A percentile compares a stretch with the other conserved stretches of the same genome.
Conservation (phyloP, 2,888 invertebrate species). For the Esperia sulphurella region DNA sequence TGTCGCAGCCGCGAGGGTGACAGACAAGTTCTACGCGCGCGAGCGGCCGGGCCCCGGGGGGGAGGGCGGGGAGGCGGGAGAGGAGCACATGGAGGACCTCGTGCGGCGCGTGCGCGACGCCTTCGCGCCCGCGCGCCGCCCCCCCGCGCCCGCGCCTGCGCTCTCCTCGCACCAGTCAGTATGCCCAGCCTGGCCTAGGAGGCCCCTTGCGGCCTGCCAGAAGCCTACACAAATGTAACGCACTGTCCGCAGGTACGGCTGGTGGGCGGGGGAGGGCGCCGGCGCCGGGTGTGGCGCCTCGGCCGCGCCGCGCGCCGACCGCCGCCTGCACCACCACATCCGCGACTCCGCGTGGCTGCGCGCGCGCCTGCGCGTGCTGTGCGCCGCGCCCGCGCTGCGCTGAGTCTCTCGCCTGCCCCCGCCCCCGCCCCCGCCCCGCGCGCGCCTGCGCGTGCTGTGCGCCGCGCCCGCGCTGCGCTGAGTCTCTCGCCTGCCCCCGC, state of each 20-base stretch:
- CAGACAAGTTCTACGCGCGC: slow-evolving; percentile 48
- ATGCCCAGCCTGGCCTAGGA: no score
- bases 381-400: slow-evolving; percentile 30
- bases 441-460: background rate
- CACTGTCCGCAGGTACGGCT: slow-evolving; percentile 56
- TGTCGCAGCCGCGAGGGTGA: slow-evolving; percentile 50
- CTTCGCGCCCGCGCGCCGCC: slow-evolving; percentile 37
- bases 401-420: background rate
- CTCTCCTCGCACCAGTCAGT: slow-evolving; percentile 45
- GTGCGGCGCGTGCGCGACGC: slow-evolving; percentile 32
- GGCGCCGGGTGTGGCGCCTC: slow-evolving; percentile 25
- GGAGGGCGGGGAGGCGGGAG: slow-evolving; percentile 11
- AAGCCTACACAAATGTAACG: no score
- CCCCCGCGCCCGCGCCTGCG: slow-evolving; percentile 28
- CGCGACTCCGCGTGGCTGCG: slow-evolving; percentile 69
- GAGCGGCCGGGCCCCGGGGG: slow-evolving; percentile 12
- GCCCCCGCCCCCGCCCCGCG: background rate
- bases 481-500: no score
- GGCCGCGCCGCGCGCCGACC: slow-evolving; percentile 28
- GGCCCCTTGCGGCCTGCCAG: no score
- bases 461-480: no score
- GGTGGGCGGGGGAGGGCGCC: slow-evolving; percentile 23
- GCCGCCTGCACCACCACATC: slow-evolving; percentile 59
- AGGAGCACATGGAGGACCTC: slow-evolving; percentile 14
- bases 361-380: slow-evolving; percentile 51